A percentile compares a stretch with the other conserved stretches of the same genome.
Evolutionary conservation across 30 jellyfish, hydroid and myxozoan species (phyloP).

Genomic region (Aurelia aurita): DNA sequence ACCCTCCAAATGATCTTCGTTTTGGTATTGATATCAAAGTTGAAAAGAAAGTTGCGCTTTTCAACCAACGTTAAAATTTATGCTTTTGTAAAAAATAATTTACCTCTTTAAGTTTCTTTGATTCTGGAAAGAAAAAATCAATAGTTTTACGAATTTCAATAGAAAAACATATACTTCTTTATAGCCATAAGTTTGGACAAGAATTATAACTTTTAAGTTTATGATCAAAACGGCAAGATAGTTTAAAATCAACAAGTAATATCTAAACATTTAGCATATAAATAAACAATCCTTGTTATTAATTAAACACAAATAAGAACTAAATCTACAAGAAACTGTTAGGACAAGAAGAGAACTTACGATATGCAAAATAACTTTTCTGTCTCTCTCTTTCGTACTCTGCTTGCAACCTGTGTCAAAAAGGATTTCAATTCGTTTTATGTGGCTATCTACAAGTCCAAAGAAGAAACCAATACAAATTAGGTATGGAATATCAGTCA

Average conservation of each 20-base stretch:
- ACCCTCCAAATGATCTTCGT: no score
- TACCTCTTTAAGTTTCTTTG: conserved; percentile 89
- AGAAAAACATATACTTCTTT: no score
- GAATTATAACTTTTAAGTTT: no score
- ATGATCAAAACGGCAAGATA: not conserved
- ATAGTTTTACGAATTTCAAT: not conserved
- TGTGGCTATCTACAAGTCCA: no score
- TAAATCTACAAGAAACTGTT: not conserved
- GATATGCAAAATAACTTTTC: conserved; percentile 84
- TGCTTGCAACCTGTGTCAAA: conserved; percentile 62
- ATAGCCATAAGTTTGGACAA: no score
- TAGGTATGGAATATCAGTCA: no score
- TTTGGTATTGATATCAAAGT: no score
- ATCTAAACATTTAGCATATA: not conserved
- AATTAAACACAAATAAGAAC: not conserved
- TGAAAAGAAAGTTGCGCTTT: no score
- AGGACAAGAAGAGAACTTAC: conserved; percentile 39
- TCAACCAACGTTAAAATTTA: no score
- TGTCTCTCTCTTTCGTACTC: conserved; percentile 92
- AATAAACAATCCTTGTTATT: not conserved
- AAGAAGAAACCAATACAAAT: no score
- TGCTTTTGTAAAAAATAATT: not conserved
- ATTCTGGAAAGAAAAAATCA: conserved; percentile 60
- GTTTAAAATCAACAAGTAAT: not conserved
- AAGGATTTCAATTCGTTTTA: no score